Percentiles rank a stretch among this genome's conserved stretches.
These are phyloP conservation scores for Bombus confusus DNA, from an alignment of 1,140 invertebrate genomes.

Conservation along the genomic window DNA sequence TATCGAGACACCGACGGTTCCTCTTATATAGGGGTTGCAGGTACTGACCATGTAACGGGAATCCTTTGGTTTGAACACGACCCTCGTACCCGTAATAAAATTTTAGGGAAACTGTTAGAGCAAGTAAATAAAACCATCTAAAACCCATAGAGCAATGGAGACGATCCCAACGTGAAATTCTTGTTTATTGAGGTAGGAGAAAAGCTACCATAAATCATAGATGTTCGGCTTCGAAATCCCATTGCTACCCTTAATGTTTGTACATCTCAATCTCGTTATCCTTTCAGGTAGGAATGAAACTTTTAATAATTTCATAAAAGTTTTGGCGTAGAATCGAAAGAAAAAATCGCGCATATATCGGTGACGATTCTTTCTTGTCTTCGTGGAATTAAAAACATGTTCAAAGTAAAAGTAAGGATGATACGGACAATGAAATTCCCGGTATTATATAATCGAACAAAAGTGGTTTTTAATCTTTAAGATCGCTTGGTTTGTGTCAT, in stretches of 20 bases:
- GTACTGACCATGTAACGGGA: neutral
- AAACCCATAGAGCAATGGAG: rapidly evolving
- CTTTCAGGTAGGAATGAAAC: no score
- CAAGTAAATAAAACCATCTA: no score
- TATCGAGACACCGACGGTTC: no score
- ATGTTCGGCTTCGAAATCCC: neutral
- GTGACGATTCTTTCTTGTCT: no score
- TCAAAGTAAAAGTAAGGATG: neutral
- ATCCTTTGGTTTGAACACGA: neutral
- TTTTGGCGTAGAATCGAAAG: no score
- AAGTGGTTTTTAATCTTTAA: neutral
- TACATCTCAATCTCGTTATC: no score
- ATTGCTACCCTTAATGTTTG: no score
- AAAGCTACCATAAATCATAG: neutral
- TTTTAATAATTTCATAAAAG: no score
- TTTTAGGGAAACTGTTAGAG: neutral
- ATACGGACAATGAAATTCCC: neutral
- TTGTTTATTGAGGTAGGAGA: neutral
- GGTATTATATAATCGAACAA: neutral
- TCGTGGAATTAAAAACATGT: no score
- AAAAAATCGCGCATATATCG: no score
- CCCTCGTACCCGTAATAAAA: neutral
- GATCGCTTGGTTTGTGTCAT: neutral
- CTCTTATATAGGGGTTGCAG: neutral
- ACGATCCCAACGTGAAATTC: neutral